Conservation (phyloP, 2,113 vertebrate genomes). For the Sprattus sprattus region DNA sequence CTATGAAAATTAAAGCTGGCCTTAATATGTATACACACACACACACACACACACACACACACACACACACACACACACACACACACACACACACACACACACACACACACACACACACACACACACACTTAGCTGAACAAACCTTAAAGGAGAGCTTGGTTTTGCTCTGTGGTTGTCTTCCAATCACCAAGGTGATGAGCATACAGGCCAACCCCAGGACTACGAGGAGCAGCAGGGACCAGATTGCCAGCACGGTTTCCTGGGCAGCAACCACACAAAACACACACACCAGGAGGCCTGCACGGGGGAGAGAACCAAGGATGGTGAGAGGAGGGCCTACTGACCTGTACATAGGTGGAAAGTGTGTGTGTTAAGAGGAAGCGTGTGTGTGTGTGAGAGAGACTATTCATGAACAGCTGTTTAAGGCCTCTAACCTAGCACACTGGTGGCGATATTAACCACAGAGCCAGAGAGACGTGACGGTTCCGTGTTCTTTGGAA, state of each 20-base stretch:
- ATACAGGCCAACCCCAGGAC: constrained; percentile 55
- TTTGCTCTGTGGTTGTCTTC: constrained; percentile 92
- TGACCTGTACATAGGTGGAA: neutral
- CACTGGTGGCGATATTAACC: constrained; percentile 78
- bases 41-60: too few relatives aligned
- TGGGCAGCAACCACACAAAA: constrained; percentile 65
- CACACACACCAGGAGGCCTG: constrained; percentile 66
- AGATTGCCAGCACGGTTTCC: constrained; percentile 54
- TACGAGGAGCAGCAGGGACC: constrained; percentile 65
- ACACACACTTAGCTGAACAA: constrained; percentile 24
- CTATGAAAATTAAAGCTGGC: neutral
- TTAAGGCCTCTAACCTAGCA: constrained; percentile 76
- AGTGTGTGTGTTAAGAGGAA: neutral
- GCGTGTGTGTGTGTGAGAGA: neutral
- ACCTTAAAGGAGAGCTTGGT: constrained; percentile 94
- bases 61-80: too few relatives aligned
- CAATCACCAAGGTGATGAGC: constrained; percentile 72
- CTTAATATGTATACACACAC: neutral
- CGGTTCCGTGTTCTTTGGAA: constrained; percentile 78
- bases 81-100: too few relatives aligned
- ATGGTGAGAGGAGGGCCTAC: neutral
- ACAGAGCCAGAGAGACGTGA: constrained; percentile 77
- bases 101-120: neutral
- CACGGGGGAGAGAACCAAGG: neutral
- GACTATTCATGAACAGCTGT: neutral